A percentile compares a stretch with the other conserved stretches of the same genome.
Conservation (phyloP, 1,140 invertebrate species). For the Elysia chlorotica region DNA sequence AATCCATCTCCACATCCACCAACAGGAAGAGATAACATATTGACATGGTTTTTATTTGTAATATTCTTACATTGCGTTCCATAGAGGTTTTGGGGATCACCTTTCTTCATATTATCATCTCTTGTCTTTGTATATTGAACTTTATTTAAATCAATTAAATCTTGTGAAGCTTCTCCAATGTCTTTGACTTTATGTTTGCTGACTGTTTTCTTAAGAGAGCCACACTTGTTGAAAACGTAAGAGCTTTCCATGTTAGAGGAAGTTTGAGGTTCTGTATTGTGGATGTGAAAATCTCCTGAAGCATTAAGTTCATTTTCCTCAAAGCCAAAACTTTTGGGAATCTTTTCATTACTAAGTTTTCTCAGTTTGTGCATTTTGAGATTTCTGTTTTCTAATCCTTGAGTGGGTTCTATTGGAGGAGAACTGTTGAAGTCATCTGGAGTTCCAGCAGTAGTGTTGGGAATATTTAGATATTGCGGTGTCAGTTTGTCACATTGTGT, state of each 20-base stretch:
- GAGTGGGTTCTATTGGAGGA: neutral
- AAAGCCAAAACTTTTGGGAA: neutral
- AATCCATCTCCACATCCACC: too few species aligned
- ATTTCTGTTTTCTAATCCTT: neutral
- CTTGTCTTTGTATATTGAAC: too few species aligned
- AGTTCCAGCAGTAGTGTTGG: neutral
- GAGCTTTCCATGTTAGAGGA: conserved; percentile 4
- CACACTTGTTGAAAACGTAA: neutral
- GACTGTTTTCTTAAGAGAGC: too few species aligned
- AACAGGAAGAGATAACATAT: too few species aligned
- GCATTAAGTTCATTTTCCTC: neutral
- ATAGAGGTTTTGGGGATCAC: too few species aligned
- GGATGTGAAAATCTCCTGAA: neutral
- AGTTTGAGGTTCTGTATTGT: neutral
- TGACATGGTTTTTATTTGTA: too few species aligned
- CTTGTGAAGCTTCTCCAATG: too few species aligned
- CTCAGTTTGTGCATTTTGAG: neutral
- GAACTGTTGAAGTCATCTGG: neutral
- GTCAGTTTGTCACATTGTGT: neutral
- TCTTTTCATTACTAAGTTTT: neutral
- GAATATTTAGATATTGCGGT: neutral
- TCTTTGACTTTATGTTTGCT: too few species aligned
- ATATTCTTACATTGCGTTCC: neutral
- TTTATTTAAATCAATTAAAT: too few species aligned
- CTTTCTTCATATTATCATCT: too few species aligned